Conservation (phyloP, 1,140 invertebrate genomes). For the Physella acuta region DNA sequence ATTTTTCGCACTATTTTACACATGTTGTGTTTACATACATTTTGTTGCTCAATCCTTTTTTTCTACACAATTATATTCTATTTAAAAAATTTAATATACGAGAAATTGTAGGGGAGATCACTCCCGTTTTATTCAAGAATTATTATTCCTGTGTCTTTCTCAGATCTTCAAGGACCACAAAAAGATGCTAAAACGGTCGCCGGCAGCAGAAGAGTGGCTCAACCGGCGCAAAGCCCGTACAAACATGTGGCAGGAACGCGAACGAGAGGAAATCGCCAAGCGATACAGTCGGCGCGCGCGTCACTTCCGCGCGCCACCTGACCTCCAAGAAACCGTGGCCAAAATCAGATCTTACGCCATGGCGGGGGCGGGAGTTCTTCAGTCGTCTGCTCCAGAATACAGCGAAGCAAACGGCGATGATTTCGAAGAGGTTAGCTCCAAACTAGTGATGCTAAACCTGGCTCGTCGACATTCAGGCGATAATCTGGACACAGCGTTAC, state of each 20-base stretch:
- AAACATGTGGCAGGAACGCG: neutral
- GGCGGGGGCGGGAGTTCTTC: neutral
- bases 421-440: neutral
- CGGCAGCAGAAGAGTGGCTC: neutral
- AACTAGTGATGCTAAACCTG: neutral
- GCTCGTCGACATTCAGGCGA: neutral
- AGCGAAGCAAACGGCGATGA: neutral
- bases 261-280: neutral
- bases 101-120: no score
- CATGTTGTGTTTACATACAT: no score
- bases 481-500: neutral
- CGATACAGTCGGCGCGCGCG: neutral
- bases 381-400: neutral
- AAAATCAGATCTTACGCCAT: neutral
- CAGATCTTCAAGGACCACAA: neutral
- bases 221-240: neutral
- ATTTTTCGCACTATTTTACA: no score
- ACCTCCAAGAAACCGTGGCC: neutral
- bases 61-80: no score
- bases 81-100: no score
- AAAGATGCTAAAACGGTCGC: neutral
- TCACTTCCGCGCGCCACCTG: neutral
- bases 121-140: neutral
- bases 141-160: neutral
- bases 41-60: no score